phyloP scores from a whole-genome alignment of 2,888 invertebrate species.

The Tuberolachnus salignus region DNA sequence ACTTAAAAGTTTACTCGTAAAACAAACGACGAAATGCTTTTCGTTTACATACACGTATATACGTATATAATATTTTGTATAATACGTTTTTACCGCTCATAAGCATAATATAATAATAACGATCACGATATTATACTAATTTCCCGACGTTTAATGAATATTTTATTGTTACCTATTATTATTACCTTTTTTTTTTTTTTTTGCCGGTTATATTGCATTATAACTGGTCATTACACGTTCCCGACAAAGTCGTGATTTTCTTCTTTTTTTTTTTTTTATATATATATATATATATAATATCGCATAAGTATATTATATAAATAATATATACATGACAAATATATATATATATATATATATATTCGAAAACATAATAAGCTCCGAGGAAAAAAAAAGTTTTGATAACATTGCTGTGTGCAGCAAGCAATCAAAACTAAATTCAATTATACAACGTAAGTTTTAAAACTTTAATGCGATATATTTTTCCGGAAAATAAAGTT shows the following conservation, averaged over 20 bases:
- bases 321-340: too few relatives aligned
- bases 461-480: slow-evolving; percentile 18
- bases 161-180: slow-evolving; percentile 25
- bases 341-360: too few relatives aligned
- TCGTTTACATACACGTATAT: too few relatives aligned
- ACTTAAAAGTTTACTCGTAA: slow-evolving; percentile 32
- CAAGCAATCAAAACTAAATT: slow-evolving; percentile 24
- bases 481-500: not conserved
- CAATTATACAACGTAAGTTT: slow-evolving; percentile 18
- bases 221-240: slow-evolving; percentile 13
- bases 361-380: not conserved
- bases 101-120: slow-evolving; percentile 5
- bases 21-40: slow-evolving; percentile 43
- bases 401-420: not conserved
- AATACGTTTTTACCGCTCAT: slow-evolving; percentile 8
- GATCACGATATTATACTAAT: not conserved
- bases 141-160: slow-evolving; percentile 21
- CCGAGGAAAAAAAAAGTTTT: slow-evolving; percentile 33
- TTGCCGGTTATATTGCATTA: not conserved
- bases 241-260: slow-evolving; percentile 20
- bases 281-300: slow-evolving; percentile 7
- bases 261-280: too few relatives aligned
- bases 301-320: not conserved
- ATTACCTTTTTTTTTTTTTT: not conserved
- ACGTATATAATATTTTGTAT: slow-evolving; percentile 1